Evolutionary conservation across 35 echinoderm and acorn worm species (phyloP), one percentile per base, ranked within the genome.

Genomic region (Strongylocentrotus purpuratus): DNA sequence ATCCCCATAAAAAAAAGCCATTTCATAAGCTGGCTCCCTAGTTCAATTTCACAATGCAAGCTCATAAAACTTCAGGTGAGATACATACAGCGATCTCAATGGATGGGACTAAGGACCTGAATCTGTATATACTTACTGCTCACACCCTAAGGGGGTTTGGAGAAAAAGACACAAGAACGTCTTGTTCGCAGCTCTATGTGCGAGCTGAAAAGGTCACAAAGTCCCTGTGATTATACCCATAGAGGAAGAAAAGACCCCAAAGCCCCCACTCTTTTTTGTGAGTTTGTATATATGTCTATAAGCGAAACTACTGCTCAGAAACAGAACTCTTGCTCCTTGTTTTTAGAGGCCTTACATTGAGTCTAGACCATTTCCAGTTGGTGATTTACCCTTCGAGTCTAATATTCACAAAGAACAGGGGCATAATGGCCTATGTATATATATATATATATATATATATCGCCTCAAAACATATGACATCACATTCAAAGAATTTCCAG

Each of bases 361-460:
- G 87, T 89, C 87, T 89, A 89, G 87, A 89, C 87, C 32, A 89
- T 89, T 89, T 89, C 87, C 87, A 89, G 87, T 89, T 89, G 32
- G 87, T 33, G 87, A 89, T 89, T 33, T n/a, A 28, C 65, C 22
- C 20, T 78, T 78, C 28, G 20, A 70, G 18, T 18, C 17, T 22
- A 25, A 28, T 22, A 70, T 0, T 50, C 5, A 50, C 48, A 78
- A 78, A 70, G 61, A 78, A 78, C 28, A 28, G 20, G 11, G 65
- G 65, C 25, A 78, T 78, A n/a, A 22, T 28, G n/a, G 8, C 28
- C n/a, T n/a, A n/a, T 22, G 65, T 22, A 5, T 1, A 78, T 78
- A n/a, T 41, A 41, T 41, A 41, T 41, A 41, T 41, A 41, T 41
- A 41, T 41, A 41, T 41, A 41, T 59, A 59, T 59, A 59, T 78